Conservation (phyloP, 2,113 vertebrate genomes). For the Spilogale gracilis region DNA sequence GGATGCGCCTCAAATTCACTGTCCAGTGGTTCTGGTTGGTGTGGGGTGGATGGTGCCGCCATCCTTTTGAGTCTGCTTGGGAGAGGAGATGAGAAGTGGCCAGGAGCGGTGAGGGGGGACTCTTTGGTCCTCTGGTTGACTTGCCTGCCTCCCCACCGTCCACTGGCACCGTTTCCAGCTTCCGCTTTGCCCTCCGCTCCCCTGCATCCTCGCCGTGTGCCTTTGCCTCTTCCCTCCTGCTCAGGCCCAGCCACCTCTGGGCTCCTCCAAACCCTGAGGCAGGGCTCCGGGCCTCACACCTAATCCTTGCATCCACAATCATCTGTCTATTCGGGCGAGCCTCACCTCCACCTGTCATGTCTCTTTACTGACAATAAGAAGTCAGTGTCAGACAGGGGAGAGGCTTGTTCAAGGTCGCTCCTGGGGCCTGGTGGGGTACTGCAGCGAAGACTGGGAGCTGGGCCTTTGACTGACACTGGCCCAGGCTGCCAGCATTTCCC, state of each 20-base stretch:
- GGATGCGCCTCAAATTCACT: neutral
- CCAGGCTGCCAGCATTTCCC: rapidly evolving
- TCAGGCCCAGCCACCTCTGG: neutral
- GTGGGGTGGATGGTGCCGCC: neutral
- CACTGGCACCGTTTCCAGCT: neutral
- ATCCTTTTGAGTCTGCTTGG: neutral
- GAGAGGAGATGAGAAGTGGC: neutral
- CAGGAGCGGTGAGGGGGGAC: neutral
- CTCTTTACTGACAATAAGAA: rapidly evolving
- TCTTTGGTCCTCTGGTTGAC: neutral
- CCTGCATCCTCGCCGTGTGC: neutral
- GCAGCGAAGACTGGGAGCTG: neutral
- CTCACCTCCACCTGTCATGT: neutral
- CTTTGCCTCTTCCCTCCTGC: neutral
- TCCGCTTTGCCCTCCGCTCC: neutral
- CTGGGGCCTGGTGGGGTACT: neutral
- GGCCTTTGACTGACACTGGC: rapidly evolving
- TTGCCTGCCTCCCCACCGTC: neutral
- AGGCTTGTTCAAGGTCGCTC: neutral
- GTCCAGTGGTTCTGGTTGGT: neutral
- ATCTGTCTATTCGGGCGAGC: rapidly evolving
- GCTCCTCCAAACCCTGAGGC: too few relatives aligned
- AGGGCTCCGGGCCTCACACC: neutral
- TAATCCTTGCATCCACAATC: rapidly evolving
- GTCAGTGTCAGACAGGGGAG: too few relatives aligned